Evolutionary conservation across 1,140 invertebrate genomes (phyloP), one percentile per base, ranked within the genome.

Genomic region (Sycophila sp.): DNA sequence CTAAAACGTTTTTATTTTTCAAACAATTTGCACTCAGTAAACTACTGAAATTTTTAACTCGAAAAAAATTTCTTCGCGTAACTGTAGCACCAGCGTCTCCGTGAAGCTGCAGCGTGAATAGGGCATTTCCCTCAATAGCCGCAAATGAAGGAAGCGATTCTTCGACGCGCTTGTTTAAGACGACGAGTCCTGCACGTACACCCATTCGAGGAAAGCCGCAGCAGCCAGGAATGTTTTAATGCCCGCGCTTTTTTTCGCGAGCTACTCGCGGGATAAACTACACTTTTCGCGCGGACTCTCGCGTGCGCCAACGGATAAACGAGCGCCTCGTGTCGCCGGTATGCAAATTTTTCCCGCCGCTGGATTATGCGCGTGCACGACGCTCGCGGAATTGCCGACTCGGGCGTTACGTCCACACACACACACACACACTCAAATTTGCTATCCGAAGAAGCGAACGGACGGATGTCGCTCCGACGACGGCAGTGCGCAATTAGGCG

Each of bases 221-320:
- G n/a, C n/a, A 22, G 11, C 2, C 8, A 51, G 63, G 63, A 55
- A 65, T 65, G 49, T 55, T 32, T 55, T 42, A 65, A 55, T 65
- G 34, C 6, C 32, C 13, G 26, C 17, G 6, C 36, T 65, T 65
- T 65, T 58, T 58, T 24, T 13, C 38, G 13, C 15, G 2, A 26
- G n/a, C 22, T 34, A 17, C 11, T 24, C 22, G 15, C 19, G 13
- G 8, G 19, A 22, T 38, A 17, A 15, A 34, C 32, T 11, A 49
- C 24, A 42, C 45, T 63, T 49, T 28, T 28, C 38, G 28, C 40
- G n/a, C 40, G 40, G 17, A 17, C 64, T 19, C 26, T 24, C 38
- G 36, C 19, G 11, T 40, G 56, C 34, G 38, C 47, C 56, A 36
- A 55, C 42, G 28, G 47, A 64, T 26, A 34, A 51, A 28, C 22